Evolutionary conservation across 2,113 vertebrate genomes (phyloP).

Genomic region (Corythornis vintsioides): DNA sequence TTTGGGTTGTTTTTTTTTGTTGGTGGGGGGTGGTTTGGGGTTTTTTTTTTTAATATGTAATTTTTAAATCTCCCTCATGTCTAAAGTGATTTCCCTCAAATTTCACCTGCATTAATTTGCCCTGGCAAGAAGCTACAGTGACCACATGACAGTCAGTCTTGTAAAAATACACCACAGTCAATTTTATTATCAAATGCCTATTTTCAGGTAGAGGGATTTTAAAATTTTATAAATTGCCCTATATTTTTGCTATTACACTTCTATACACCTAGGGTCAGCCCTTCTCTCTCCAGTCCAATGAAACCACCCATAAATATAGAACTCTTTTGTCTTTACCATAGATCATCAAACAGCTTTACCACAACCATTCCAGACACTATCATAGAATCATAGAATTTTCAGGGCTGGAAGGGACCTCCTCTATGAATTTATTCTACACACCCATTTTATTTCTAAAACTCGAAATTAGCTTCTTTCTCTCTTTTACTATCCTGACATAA

Average conservation of each 20-base stretch:
- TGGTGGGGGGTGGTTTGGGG: no score
- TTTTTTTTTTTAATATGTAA: no score
- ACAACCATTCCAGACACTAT: no score
- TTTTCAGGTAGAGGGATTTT: background rate
- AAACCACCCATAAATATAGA: background rate
- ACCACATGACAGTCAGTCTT: background rate
- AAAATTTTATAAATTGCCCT: background rate
- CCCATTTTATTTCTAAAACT: background rate
- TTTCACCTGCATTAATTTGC: background rate
- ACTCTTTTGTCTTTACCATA: background rate
- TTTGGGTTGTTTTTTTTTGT: no score
- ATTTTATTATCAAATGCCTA: background rate
- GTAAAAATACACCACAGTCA: background rate
- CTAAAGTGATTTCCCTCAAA: background rate
- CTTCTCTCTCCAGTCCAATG: background rate
- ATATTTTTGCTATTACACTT: background rate
- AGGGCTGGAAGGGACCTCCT: no score
- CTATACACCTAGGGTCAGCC: background rate
- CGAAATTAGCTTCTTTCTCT: background rate
- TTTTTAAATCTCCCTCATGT: no score
- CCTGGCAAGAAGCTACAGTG: background rate
- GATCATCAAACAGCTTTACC: no score
- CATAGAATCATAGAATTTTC: no score
- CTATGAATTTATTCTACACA: background rate
- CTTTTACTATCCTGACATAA: background rate